Evolutionary conservation across 2,113 vertebrate genomes (phyloP).

Genomic region (Aldabrachelys gigantea): DNA sequence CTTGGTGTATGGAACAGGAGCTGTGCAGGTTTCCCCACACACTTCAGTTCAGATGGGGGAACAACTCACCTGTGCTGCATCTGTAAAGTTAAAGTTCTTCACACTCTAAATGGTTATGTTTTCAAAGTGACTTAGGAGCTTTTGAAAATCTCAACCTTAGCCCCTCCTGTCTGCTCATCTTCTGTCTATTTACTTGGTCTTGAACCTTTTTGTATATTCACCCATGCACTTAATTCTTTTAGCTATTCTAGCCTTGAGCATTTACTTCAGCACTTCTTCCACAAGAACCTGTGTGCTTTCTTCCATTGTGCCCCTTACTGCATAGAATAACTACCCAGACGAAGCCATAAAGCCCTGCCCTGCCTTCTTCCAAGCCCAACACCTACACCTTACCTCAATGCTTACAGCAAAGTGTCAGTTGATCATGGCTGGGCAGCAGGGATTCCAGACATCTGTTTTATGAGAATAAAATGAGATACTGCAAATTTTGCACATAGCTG

Average conservation of each 20-base stretch:
- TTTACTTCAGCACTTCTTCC: slow-evolving; percentile 18
- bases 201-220: slow-evolving; percentile 30
- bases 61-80: neutral
- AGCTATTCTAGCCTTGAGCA: slow-evolving; percentile 23
- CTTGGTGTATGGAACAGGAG: neutral
- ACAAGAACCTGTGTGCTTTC: neutral
- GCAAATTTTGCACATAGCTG: neutral
- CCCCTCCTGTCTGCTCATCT: slow-evolving; percentile 51
- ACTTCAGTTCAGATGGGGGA: neutral
- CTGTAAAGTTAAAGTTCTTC: slow-evolving; percentile 37
- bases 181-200: slow-evolving; percentile 52
- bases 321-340: neutral
- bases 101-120: slow-evolving; percentile 34
- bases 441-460: neutral
- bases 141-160: slow-evolving; percentile 58
- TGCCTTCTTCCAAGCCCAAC: neutral
- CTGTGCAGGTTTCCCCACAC: neutral
- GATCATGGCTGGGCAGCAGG: neutral
- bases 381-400: neutral
- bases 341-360: neutral
- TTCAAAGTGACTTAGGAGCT: slow-evolving; percentile 63
- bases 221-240: neutral
- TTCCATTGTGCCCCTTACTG: rapidly evolving
- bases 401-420: neutral
- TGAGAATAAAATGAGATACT: neutral